A percentile compares a stretch with the other conserved stretches of the same genome.
Conservation (phyloP, 2,113 vertebrate genomes). For the Brevimyrus niger region DNA sequence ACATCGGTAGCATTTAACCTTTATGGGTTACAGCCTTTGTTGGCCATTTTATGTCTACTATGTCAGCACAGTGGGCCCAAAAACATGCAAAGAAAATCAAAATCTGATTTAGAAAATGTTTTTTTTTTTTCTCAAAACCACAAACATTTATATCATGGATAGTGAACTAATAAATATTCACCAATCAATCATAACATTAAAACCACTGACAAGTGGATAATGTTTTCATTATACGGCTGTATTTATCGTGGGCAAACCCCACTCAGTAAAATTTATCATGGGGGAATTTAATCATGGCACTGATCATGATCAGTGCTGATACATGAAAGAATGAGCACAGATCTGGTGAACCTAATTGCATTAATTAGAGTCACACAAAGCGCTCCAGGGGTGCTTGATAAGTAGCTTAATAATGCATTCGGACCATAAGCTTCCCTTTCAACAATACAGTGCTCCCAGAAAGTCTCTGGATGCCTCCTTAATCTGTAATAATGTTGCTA, state of each 20-base stretch:
- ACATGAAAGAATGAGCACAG: background rate
- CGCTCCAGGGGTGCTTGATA: background rate
- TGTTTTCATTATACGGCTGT: background rate
- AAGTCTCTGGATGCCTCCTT: too few relatives aligned
- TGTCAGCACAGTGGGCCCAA: background rate
- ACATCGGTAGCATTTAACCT: background rate
- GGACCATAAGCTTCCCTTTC: background rate
- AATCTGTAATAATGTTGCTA: too few relatives aligned
- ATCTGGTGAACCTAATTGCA: background rate
- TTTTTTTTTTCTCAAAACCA: background rate
- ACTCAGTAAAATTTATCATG: background rate
- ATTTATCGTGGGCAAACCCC: background rate
- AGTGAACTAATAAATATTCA: background rate
- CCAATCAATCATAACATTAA: background rate
- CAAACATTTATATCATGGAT: background rate
- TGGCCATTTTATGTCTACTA: background rate
- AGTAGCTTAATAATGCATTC: background rate
- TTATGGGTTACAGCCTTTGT: background rate
- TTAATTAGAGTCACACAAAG: background rate
- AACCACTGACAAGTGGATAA: background rate
- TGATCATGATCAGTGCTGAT: background rate
- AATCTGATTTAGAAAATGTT: background rate
- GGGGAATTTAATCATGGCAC: background rate
- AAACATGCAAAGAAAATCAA: background rate
- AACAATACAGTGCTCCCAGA: background rate